These are phyloP conservation scores for Aythya fuligula DNA, from an alignment of 2,797 vertebrate species.

Conservation along the genomic window DNA sequence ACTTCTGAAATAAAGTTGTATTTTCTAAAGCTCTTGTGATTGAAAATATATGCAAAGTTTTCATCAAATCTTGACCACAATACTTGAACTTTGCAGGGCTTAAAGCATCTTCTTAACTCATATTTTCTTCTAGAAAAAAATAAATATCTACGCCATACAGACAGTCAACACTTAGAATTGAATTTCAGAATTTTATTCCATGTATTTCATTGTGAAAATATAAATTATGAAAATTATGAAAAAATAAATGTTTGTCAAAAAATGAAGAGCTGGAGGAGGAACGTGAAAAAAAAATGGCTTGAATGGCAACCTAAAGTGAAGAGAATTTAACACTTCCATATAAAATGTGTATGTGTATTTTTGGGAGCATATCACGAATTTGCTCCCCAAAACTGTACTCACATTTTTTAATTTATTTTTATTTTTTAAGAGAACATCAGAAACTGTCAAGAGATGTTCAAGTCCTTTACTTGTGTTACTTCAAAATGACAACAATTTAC, in stretches of 20 bases:
- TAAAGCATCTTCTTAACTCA: neutral
- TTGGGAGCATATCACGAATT: constrained; percentile 9
- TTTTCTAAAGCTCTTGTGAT: neutral
- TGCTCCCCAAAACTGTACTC: neutral
- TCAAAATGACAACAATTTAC: neutral
- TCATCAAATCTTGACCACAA: neutral
- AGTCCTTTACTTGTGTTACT: neutral
- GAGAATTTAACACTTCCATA: neutral
- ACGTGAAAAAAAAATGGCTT: neutral
- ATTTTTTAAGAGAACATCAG: constrained; percentile 10
- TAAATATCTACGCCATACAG: neutral
- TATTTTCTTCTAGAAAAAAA: neutral
- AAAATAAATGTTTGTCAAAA: neutral
- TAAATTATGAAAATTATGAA: neutral
- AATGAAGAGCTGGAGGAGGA: neutral
- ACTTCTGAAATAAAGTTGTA: neutral
- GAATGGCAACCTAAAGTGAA: neutral
- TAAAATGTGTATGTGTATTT: neutral
- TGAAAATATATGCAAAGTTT: neutral
- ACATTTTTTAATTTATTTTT: neutral
- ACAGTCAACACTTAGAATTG: neutral
- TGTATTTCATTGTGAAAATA: neutral
- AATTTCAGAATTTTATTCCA: neutral
- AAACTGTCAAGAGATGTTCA: neutral
- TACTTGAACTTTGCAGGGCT: neutral